Evolutionary conservation across 2,888 invertebrate species (phyloP).

Genomic region (Timandra comae): DNA sequence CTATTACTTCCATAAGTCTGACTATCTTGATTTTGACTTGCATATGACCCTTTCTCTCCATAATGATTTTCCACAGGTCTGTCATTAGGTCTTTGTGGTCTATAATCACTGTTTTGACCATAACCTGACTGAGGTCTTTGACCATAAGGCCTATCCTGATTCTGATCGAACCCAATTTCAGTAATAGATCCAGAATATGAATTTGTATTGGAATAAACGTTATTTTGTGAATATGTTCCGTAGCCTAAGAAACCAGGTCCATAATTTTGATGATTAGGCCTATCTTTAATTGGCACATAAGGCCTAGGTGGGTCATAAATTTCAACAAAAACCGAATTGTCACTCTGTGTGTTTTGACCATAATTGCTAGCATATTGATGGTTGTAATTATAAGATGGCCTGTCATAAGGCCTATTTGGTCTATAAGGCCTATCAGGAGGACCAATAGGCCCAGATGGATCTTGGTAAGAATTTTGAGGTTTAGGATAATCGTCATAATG

Average conservation of each 20-base stretch:
- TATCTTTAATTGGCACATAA: conserved; percentile 37
- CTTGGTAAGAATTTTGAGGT: conserved; percentile 18
- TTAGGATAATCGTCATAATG: conserved; percentile 21
- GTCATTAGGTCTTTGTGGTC: conserved; percentile 17
- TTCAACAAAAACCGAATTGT: conserved; percentile 56
- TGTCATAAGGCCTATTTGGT: conserved; percentile 29
- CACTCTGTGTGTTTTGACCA: conserved; percentile 39
- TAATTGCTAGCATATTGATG: conserved; percentile 53
- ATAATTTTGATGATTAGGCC: conserved; percentile 22
- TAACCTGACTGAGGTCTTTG: conserved; percentile 2
- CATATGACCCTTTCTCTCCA: no score
- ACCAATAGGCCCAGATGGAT: conserved; percentile 27
- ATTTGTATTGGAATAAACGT: conserved; percentile 34
- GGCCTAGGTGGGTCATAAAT: conserved; percentile 60
- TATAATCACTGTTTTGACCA: conserved; percentile 2
- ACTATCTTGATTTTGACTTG: no score
- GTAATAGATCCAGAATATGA: conserved; percentile 28
- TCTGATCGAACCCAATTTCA: conserved; percentile 24
- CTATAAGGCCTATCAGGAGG: conserved; percentile 36
- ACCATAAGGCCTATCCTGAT: conserved; percentile 20
- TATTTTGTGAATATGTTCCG: conserved; percentile 40
- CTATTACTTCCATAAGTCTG: conserved; percentile 4
- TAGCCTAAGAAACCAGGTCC: conserved; percentile 38
- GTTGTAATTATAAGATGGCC: conserved; percentile 37
- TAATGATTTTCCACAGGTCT: not conserved